Percentiles rank a stretch among this genome's conserved stretches.
Evolutionary conservation across 2,888 invertebrate genomes (phyloP).

Genomic region (Hypselothyrea guttata): DNA sequence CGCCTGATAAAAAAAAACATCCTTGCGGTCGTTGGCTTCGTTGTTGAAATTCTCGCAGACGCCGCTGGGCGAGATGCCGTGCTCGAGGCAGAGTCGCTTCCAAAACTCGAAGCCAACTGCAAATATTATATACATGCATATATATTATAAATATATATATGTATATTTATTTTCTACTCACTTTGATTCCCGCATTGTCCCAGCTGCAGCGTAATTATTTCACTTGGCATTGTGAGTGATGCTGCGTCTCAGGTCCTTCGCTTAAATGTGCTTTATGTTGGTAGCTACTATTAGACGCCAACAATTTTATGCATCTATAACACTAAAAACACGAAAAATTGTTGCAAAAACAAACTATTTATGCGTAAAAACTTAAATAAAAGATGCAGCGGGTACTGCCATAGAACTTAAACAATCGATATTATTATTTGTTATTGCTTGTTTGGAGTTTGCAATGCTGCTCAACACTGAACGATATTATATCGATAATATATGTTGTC

Average conservation of each 20-base stretch:
- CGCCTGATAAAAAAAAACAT: conserved; percentile 99
- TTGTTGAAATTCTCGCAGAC: conserved; percentile 94
- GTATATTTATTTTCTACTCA: conserved; percentile 83
- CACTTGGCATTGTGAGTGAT: conserved; percentile 91
- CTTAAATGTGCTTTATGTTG: conserved; percentile 8
- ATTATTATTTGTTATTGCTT: neutral
- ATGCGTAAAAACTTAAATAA: conserved; percentile 50
- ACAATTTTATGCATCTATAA: conserved; percentile 28
- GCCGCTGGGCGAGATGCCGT: conserved; percentile 99
- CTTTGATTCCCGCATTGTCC: conserved; percentile 99
- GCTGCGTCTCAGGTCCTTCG: conserved; percentile 7
- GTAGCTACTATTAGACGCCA: neutral
- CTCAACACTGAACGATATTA: too few relatives aligned
- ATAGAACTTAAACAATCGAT: conserved; percentile 35
- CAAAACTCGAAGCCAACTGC: conserved; percentile 98
- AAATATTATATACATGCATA: neutral
- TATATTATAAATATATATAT: neutral
- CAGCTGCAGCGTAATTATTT: conserved; percentile 99
- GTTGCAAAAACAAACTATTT: conserved; percentile 25
- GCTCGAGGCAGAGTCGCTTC: conserved; percentile 98
- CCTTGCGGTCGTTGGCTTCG: conserved; percentile 97
- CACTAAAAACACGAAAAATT: conserved; percentile 9
- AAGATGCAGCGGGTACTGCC: conserved; percentile 44
- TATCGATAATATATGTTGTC: too few relatives aligned
- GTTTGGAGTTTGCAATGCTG: too few relatives aligned